Evolutionary conservation across 2,797 vertebrate species (phyloP), one percentile per base, ranked within the genome.

Genomic region (Xiphorhynchus erythropygius): DNA sequence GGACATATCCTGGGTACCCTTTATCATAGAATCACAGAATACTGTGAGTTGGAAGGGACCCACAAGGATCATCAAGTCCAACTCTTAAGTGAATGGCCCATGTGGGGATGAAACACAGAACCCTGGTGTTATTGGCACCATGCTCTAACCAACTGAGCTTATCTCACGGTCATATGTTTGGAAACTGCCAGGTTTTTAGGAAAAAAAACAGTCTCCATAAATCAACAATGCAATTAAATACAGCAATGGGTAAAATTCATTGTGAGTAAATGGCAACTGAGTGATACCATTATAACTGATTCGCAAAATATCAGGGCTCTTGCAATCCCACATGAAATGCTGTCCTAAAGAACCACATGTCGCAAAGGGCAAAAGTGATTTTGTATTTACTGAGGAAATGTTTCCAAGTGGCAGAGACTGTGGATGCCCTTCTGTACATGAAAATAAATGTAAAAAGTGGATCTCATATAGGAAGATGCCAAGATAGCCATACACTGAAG

Each of bases 331-430:
- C 19, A 19, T 17, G 33, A 32, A 69, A 28, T 32, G 21, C 15
- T 3, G 1, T 46, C 49, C 21, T 27, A 68, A 80, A 78, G 46
- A 5, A 27, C 37, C 42, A 8, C 0, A 0, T 24, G 37, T 60
- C 10, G 4, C 75, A 64, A 75, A 82, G 27, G 23, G 33, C 64
- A 80, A 79, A 79, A 69, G 59, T 8, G 4, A 33, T 62, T 84
- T 88, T 60, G n/a, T 14, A 7, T 82, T 92, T 64, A 60, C 49
- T 49, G 50, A 56, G 55, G 57, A 92, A 89, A 63, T 2, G 0
- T 41, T 84, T 70, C 71, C 60, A 67, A 83, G n/a, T 11, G 14
- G 39, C 67, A 91, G 63, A 85, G 60, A 10, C 22, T 44, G 35
- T 47, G 49, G 44, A 35, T 57, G 71, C 44, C 56, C 32, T 70